Base-by-base conservation (phyloP, 2,113 vertebrate species). In the Pteruthius melanotis region DNA sequence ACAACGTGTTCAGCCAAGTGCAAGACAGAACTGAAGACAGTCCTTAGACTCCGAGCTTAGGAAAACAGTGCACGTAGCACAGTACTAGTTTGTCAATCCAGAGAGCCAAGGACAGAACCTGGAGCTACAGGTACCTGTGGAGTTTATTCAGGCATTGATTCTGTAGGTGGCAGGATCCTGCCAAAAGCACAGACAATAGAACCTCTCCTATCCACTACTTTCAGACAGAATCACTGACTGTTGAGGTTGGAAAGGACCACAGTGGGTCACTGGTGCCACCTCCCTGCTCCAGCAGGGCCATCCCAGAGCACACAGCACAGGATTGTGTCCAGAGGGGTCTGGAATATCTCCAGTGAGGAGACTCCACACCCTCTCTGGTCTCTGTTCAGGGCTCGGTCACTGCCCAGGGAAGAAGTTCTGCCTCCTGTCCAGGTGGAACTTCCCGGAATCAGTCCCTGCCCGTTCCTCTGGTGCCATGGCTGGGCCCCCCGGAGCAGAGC, bases 251-350 rank as follows among this genome's bases (percentile, higher is more conserved):
- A 56, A 14, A 7, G 6, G 17, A 27, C 3, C 57, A 27, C 6
- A 8, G 30, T 0, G 23, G 63, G 1, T 0, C 28, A 20, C 10
- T 16, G 23, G 15, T 39, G 1, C 47, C 18, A 47, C 9, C 23
- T 53, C 39, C 72, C 54, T 44, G 27, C 47, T 61, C 39, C 63
- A 68, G 53, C 45, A 60, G 72, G 31, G 27, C 37, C 72, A 86
- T 15, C 27, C 45, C 72, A 37, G 13, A 52, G 63, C 39, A 39
- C 83, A 76, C 2, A 1, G 37, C 52, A 76, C 53, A 60, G 45
- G 14, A 27, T 15, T 59, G 52, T 50, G 52, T 2, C 54, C 22
- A 60, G 31, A 1, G 0, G 2, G 24, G 0, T 68, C 53, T 68
- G 72, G 11, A 59, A 59, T 52, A 44, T 27, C 17, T 0, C 37